Evolutionary conservation across 1,140 invertebrate genomes (phyloP), one percentile per base, ranked within the genome.

Genomic region (Papilio xuthus): DNA sequence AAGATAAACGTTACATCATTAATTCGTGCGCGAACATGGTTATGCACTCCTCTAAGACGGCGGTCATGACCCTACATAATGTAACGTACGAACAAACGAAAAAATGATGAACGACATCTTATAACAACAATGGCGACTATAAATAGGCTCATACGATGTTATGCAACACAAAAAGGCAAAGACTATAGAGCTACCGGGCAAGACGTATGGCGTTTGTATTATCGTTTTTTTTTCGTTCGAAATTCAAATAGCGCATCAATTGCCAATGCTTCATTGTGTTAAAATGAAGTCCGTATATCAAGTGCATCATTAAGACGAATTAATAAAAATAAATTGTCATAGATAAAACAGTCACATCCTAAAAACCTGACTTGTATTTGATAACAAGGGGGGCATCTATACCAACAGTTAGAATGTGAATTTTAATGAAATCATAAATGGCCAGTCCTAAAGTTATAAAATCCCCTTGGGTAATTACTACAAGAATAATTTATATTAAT

Each of bases 1-100:
- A 67, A 67, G 60, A 67, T 67, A 67, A 67, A 67, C 26, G 60
- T 67, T 67, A 67, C 60, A 67, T 67, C 60, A 67, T 67, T 28
- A 32, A 67, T 32, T 32, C 26, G 60, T 28, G 26, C 26, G 60
- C 60, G 26, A 67, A 67, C 60, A 67, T 67, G 60, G 60, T 67
- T 67, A 67, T 67, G 60, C 60, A 67, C 60, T 67, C 13, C 60
- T 67, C 60, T 28, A 28, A 28, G 26, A 67, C 60, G 60, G 26
- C 60, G 60, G 60, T 67, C 60, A 67, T 67, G 60, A 67, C 60
- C 60, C 60, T 67, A 67, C 26, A 28, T 67, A 67, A 67, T 67
- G 60, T 28, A 67, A 67, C 20, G 23, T 13, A 60, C 56, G 56
- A 26, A 12, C n/a, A 60, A 60, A 60, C 60, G 23, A 67, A 67